Conservation (phyloP, 2,888 invertebrate species). For the Heliconius hortense region DNA sequence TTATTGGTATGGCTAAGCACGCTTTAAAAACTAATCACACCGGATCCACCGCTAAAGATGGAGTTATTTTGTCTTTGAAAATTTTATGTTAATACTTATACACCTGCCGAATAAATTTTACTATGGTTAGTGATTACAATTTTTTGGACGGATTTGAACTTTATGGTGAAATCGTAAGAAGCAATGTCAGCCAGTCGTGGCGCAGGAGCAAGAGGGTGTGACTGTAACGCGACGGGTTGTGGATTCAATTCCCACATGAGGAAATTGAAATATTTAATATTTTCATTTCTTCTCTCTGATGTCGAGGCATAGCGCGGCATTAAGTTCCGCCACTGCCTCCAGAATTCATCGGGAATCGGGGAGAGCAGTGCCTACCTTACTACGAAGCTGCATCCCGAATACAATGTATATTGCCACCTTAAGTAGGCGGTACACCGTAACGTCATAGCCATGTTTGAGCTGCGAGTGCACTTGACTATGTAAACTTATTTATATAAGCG, state of each 20-base stretch:
- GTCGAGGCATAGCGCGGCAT: too few relatives aligned
- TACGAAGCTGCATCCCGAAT: too few relatives aligned
- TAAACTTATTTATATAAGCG: conserved; percentile 65
- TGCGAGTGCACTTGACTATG: conserved; percentile 72
- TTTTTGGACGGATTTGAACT: neutral
- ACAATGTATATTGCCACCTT: neutral
- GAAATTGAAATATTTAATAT: too few relatives aligned
- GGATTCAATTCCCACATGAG: too few relatives aligned
- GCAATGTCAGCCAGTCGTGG: neutral
- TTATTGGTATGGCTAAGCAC: conserved; percentile 39
- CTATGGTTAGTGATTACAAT: conserved; percentile 38
- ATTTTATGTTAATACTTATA: conserved; percentile 80
- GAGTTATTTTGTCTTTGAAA: conserved; percentile 71
- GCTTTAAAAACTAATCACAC: conserved; percentile 60
- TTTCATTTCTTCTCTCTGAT: too few relatives aligned
- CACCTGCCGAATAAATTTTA: conserved; percentile 81
- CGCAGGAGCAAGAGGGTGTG: too few relatives aligned
- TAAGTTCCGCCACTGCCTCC: too few relatives aligned
- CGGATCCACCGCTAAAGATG: conserved; percentile 64
- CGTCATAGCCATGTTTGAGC: conserved; percentile 63
- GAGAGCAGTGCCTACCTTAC: too few relatives aligned
- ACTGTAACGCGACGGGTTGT: too few relatives aligned
- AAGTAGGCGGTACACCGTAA: neutral
- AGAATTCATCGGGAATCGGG: too few relatives aligned
- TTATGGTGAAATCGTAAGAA: conserved; percentile 7